A percentile compares a stretch with the other conserved stretches of the same genome.
Evolutionary conservation across 1,140 invertebrate genomes (phyloP).

Genomic region (Lepeophtheirus salmonis): DNA sequence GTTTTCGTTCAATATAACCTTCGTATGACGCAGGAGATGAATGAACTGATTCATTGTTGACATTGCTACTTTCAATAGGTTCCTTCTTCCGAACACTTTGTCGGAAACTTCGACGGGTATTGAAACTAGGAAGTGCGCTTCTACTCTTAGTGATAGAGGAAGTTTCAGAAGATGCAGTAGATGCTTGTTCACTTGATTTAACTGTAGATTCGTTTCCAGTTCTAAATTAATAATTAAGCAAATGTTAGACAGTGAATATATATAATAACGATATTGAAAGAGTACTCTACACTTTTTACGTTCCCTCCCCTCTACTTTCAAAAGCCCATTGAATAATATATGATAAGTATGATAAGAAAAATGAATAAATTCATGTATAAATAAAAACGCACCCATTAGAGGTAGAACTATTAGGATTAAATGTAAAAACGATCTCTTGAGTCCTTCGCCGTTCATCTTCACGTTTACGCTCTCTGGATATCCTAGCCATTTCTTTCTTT

Average conservation of each 20-base stretch:
- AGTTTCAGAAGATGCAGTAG: neutral
- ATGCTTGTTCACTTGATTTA: neutral
- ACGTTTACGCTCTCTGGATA: conserved; percentile 53
- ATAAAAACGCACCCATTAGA: neutral
- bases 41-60: neutral
- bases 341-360: neutral
- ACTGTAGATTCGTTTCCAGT: neutral
- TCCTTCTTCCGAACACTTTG: neutral
- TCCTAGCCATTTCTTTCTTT: conserved; percentile 60
- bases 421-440: conserved; percentile 32
- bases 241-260: too few species aligned
- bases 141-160: neutral
- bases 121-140: neutral
- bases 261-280: too few species aligned
- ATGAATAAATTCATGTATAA: neutral
- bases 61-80: neutral
- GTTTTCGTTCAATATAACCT: conserved; percentile 78
- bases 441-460: conserved; percentile 47
- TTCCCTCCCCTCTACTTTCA: too few species aligned
- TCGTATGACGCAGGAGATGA: conserved; percentile 60
- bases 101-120: neutral
- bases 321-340: too few species aligned
- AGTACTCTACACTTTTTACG: too few species aligned
- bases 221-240: neutral
- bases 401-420: neutral